These are phyloP conservation scores for Nixonia krombeini DNA, from an alignment of 1,140 invertebrate species.

Conservation along the genomic window DNA sequence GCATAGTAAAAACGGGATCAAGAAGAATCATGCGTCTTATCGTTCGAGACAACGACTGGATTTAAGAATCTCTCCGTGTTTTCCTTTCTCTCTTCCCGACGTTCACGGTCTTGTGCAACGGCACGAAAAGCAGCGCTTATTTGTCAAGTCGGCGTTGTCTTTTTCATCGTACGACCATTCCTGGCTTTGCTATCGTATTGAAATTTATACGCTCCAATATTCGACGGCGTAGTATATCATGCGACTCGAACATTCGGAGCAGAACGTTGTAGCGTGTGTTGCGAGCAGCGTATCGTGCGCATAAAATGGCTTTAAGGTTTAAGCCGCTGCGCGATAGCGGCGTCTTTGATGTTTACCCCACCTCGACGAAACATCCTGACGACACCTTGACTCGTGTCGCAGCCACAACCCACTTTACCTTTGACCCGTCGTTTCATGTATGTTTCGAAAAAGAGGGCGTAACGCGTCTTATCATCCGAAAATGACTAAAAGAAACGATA, in stretches of 20 bases:
- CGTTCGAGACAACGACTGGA: no score
- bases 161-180: no score
- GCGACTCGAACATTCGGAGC: constrained; percentile 28
- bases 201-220: constrained; percentile 56
- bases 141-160: not conserved
- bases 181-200: no score
- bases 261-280: no score
- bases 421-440: constrained; percentile 18
- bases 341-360: constrained; percentile 53
- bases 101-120: no score
- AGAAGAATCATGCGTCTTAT: no score
- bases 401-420: constrained; percentile 36
- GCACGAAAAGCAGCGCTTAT: no score
- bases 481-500: no score
- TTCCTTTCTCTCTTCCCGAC: constrained; percentile 12
- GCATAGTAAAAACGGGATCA: no score
- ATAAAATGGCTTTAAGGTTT: constrained; percentile 58
- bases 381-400: constrained; percentile 55
- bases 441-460: constrained; percentile 15
- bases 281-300: constrained; percentile 45
- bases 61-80: no score
- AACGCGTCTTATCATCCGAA: constrained; percentile 10
- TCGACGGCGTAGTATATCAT: constrained; percentile 48
- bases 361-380: constrained; percentile 44
- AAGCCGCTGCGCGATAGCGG: constrained; percentile 57